Base-by-base conservation (phyloP, 2,797 vertebrate genomes). In the Macroramphosus scolopax region DNA sequence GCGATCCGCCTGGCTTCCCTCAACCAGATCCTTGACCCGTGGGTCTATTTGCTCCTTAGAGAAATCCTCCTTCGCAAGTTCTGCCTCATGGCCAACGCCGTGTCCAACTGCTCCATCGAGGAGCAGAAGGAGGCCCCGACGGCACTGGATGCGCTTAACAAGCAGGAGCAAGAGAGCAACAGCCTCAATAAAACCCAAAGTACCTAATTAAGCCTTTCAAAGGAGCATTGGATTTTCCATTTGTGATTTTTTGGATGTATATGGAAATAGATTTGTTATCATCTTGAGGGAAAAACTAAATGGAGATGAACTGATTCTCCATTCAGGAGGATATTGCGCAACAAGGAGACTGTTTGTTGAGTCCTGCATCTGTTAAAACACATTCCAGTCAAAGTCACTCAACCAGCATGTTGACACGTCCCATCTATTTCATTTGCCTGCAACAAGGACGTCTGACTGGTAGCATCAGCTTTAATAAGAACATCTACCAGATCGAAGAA, bases 1-100 rank as follows among this genome's bases (percentile, higher is more conserved):
- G 92, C 93, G 0, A 92, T 99, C 62, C 95, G 95, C 40, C 68
- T 99, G 87, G 97, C 97, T 25, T 99, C 97, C 0, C 89, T 99
- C 6, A 99, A 98, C 83, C 97, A 99, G 85, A 98, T 99, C 76
- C 89, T 99, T 71, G 96, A 98, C 68, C 97, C 97, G 0, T 99
- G 97, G 97, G 93, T 99, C 63, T 99, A 98, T 68, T 82, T 99
- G 81, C 92, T 99, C 25, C 76, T 98, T 44, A 85, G 96, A 62
- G 93, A 94, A 86, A 97, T 99, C 75, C 89, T 97, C 3, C 88
- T 99, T 12, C 90, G 87, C 55, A 94, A 94, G 82, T 91, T 93
- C 75, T 93, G 93, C 68, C 92, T 96, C 71, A 81, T 97, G 42
- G 96, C 95, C 40, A 92, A 75, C 0, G 93, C 95, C 0, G 90